These are phyloP conservation scores for Mus caroli DNA, from an alignment of 2,797 vertebrate genomes.

Conservation along the genomic window DNA sequence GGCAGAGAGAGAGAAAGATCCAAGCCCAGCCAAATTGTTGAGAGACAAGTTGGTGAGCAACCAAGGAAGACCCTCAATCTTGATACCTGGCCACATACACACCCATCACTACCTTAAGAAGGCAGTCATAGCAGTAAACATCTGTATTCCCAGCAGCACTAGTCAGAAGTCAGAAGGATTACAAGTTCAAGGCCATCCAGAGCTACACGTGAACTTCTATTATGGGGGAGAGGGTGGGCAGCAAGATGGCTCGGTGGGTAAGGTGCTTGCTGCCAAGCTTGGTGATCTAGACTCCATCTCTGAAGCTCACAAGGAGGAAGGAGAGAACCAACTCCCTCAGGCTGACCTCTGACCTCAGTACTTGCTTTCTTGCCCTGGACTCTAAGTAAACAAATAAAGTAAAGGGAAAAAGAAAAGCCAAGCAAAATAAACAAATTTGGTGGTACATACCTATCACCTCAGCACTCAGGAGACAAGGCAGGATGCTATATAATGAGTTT, in stretches of 20 bases:
- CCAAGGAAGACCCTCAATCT: background rate
- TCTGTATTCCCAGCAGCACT: background rate
- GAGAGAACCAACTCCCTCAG: background rate
- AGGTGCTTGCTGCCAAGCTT: too few species aligned
- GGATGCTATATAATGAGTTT: background rate
- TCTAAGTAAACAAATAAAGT: background rate
- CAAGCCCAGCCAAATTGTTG: background rate
- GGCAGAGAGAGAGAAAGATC: background rate
- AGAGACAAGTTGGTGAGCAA: too few species aligned
- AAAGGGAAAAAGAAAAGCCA: background rate
- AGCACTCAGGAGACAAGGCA: background rate
- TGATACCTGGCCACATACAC: background rate
- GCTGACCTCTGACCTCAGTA: background rate
- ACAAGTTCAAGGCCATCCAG: background rate
- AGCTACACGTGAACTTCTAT: background rate
- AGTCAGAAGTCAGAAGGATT: background rate
- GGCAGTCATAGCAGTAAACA: too few species aligned
- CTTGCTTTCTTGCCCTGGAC: too few species aligned
- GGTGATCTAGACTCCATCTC: background rate
- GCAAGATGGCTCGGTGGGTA: background rate
- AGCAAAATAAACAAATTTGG: background rate
- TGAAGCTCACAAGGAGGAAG: background rate
- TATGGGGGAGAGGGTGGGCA: too few species aligned
- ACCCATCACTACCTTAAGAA: background rate
- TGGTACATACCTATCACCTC: background rate